Conservation (phyloP, 2,797 vertebrate species). For the Diplodus puntazzo region DNA sequence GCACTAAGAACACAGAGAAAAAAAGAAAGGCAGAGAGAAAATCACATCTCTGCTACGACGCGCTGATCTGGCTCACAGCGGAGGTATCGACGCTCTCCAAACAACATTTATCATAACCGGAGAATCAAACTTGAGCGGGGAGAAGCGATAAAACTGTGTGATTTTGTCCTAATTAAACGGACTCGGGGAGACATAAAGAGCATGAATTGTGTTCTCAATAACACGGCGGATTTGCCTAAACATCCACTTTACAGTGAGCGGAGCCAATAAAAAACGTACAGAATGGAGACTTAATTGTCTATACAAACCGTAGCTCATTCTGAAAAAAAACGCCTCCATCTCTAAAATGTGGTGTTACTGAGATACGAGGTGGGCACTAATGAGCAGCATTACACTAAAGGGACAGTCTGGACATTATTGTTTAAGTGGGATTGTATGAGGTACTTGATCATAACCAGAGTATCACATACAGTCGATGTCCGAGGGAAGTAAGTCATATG, state of each 20-base stretch:
- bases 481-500: too few relatives aligned
- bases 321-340: background rate
- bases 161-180: conserved; percentile 55
- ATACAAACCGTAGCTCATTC: background rate
- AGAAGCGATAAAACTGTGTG: conserved; percentile 41
- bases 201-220: conserved; percentile 24
- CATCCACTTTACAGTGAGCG: conserved; percentile 6
- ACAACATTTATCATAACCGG: conserved; percentile 64
- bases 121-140: conserved; percentile 57
- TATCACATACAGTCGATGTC: too few relatives aligned
- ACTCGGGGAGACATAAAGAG: conserved; percentile 36
- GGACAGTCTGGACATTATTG: too few relatives aligned
- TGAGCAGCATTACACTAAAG: background rate
- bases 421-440: too few relatives aligned
- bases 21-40: conserved; percentile 49
- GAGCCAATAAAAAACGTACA: conserved; percentile 3
- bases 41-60: conserved; percentile 38
- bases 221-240: conserved; percentile 14
- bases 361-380: background rate
- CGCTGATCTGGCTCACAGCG: conserved; percentile 37
- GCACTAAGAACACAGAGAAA: conserved; percentile 37
- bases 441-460: too few relatives aligned
- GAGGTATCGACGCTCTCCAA: conserved; percentile 52
- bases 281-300: background rate
- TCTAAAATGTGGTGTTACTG: too few relatives aligned